Conservation (phyloP, 2,888 invertebrate species). For the Cerastis leucographa region DNA sequence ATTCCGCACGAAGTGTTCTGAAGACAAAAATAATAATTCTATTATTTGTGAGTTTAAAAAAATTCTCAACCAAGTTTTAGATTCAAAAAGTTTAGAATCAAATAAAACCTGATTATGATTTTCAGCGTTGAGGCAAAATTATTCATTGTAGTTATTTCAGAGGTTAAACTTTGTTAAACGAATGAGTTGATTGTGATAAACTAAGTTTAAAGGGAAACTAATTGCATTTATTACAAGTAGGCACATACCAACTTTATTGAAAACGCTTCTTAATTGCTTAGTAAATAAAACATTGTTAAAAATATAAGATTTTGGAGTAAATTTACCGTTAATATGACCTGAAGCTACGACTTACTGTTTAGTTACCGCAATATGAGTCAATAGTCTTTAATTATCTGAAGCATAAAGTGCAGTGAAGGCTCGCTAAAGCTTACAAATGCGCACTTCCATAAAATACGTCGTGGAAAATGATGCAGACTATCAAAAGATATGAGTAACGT, state of each 20-base stretch:
- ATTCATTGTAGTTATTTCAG: slow-evolving; percentile 27
- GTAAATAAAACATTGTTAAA: neutral
- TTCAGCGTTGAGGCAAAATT: slow-evolving; percentile 21
- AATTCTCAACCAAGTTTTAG: slow-evolving; percentile 12
- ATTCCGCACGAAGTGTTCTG: slow-evolving; percentile 21
- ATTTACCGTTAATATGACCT: neutral
- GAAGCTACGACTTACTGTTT: neutral
- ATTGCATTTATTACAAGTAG: slow-evolving; percentile 14
- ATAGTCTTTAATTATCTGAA: slow-evolving; percentile 63
- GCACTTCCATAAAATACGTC: slow-evolving; percentile 62
- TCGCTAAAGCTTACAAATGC: slow-evolving; percentile 52
- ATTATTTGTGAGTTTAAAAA: slow-evolving; percentile 11
- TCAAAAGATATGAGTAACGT: slow-evolving; percentile 67
- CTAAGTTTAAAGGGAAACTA: slow-evolving; percentile 18
- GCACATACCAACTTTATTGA: neutral
- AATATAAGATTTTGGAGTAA: neutral
- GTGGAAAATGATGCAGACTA: slow-evolving; percentile 63
- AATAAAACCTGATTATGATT: slow-evolving; percentile 30
- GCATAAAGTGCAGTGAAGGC: slow-evolving; percentile 38
- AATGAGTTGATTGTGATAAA: slow-evolving; percentile 3
- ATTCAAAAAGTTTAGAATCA: slow-evolving; percentile 40
- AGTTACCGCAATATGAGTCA: slow-evolving; percentile 30
- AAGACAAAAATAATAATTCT: slow-evolving; percentile 15
- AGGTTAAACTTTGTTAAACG: slow-evolving; percentile 30
- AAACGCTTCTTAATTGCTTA: neutral